phyloP scores from a whole-genome alignment of 2,888 invertebrate species.

The Amphimallon solstitiale region DNA sequence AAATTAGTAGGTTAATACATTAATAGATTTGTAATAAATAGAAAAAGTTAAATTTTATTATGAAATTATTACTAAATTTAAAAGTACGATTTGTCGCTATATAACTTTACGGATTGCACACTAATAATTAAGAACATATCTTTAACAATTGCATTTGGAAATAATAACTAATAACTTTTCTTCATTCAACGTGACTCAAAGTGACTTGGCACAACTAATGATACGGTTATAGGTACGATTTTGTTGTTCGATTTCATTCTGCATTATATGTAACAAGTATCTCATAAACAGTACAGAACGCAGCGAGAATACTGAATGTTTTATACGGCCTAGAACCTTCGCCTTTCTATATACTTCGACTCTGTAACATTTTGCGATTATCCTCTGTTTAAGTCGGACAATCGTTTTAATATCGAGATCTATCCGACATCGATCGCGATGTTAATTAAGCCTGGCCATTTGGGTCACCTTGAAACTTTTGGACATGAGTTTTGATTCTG shows the following conservation, averaged over 20 bases:
- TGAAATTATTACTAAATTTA: no score
- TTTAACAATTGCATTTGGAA: no score
- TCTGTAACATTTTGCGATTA: constrained; percentile 9
- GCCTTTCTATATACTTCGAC: constrained; percentile 20
- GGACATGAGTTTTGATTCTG: not conserved
- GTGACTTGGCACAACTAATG: no score
- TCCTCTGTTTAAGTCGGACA: constrained; percentile 18
- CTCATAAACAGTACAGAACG: not conserved
- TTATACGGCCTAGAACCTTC: constrained; percentile 18
- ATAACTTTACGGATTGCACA: no score
- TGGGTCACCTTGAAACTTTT: constrained; percentile 26
- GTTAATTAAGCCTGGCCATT: constrained; percentile 21
- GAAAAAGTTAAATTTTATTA: no score
- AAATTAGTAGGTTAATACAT: no score
- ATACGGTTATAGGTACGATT: no score
- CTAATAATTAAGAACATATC: no score
- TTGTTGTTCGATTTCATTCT: not conserved
- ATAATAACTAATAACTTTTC: no score
- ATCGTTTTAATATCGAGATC: constrained; percentile 22
- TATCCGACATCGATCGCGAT: constrained; percentile 14
- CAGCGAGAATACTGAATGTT: not conserved
- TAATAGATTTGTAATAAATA: no score
- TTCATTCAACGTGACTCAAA: no score
- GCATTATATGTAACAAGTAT: not conserved
- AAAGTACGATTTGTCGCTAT: no score